Evolutionary conservation across 2,888 invertebrate species (phyloP), one percentile per base, ranked within the genome.

Genomic region (Noctua janthina): DNA sequence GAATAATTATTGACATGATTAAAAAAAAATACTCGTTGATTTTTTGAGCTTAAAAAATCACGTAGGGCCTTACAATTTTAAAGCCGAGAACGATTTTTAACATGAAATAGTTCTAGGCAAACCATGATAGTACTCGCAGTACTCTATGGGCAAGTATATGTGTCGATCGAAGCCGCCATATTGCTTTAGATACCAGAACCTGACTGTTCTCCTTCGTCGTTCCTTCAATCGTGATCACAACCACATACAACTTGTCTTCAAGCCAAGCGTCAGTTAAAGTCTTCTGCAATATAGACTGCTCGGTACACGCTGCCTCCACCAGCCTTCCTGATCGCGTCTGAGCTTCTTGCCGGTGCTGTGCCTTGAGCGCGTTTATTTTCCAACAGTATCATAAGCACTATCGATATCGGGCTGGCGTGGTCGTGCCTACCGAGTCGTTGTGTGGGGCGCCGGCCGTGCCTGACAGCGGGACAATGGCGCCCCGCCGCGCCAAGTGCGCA

Each of bases 401-500:
- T 88, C 89, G 88, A 90, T 86, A 83, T 20, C 10, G 59, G 5
- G 43, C 11, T 29, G 43, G 29, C 5, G n/a, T 11, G 15, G n/a
- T 67, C 76, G 54, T 79, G 39, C 75, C 76, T 68, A 64, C 59
- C 1, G 17, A n/a, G 62, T 79, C 86, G 88, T 72, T 76, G 96
- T 96, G 96, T 95, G 95, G 94, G 94, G 94, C 93, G 92, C 91
- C 89, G 90, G 89, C 84, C 91, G 92, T 77, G 91, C 92, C 93
- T 90, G 94, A 94, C 95, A 93, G 94, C 93, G 93, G 93, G 92
- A 96, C 96, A 96, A 95, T 92, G 94, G 94, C 95, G 90, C 92
- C 96, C 96, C 94, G 95, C 90, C 70, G 96, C 89, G 83, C 91
- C 87, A 90, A 89, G 91, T 90, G 90, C 89, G 83, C 88, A 80